phyloP scores from a whole-genome alignment of 2,797 vertebrate species.

The Eidolon dupreanum region DNA sequence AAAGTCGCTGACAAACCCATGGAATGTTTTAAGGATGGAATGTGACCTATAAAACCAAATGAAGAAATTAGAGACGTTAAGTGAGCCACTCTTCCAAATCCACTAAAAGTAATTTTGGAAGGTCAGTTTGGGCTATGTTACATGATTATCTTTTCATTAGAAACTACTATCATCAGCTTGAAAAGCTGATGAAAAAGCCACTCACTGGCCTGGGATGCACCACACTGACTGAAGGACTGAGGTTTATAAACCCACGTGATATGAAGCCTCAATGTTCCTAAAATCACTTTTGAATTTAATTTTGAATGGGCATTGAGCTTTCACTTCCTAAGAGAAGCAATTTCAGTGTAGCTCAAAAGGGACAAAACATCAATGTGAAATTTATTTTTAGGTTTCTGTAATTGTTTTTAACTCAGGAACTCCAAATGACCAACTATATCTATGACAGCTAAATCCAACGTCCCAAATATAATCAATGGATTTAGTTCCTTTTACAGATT shows the following conservation, averaged over 20 bases:
- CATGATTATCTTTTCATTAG: slow-evolving; percentile 23
- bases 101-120: slow-evolving; percentile 34
- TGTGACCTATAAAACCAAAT: slow-evolving; percentile 49
- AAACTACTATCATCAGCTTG: background rate
- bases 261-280: background rate
- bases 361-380: background rate
- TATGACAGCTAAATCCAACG: background rate
- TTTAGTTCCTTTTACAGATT: background rate
- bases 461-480: background rate
- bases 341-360: background rate
- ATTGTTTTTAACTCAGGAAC: background rate
- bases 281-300: background rate
- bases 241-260: background rate
- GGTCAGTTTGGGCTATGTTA: background rate
- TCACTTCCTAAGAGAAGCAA: background rate
- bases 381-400: slow-evolving; percentile 34
- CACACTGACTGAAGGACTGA: background rate
- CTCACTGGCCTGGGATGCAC: background rate
- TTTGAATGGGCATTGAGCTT: background rate
- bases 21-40: background rate
- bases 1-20: slow-evolving; percentile 36
- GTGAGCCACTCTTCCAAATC: background rate
- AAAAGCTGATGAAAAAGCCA: background rate
- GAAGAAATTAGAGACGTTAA: slow-evolving; percentile 44
- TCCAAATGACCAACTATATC: background rate